phyloP scores from a whole-genome alignment of 2,888 invertebrate genomes.

The Hyposoter didymator region DNA sequence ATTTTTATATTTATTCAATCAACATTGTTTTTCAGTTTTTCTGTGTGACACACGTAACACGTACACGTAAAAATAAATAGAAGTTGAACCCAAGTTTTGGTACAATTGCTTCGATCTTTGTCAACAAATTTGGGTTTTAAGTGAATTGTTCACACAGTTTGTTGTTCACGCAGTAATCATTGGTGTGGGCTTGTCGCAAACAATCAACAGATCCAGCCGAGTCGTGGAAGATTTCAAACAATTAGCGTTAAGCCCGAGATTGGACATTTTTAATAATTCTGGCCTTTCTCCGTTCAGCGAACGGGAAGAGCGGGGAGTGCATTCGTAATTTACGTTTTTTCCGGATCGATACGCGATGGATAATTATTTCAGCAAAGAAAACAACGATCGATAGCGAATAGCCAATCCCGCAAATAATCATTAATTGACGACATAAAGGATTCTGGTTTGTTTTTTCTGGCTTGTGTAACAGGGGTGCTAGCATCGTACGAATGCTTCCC shows the following conservation, averaged over 20 bases:
- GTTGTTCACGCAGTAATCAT: too few species aligned
- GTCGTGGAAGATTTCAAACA: neutral
- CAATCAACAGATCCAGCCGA: too few species aligned
- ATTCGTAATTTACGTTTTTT: neutral
- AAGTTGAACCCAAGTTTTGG: too few species aligned
- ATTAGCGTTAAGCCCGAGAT: neutral
- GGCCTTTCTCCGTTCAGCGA: neutral
- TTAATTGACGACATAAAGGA: neutral
- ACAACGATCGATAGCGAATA: constrained; percentile 33
- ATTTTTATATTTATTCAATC: too few species aligned
- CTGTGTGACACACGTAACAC: too few species aligned
- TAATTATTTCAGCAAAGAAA: constrained; percentile 49
- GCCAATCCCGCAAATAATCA: neutral
- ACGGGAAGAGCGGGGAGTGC: neutral
- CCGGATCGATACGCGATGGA: neutral
- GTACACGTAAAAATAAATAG: too few species aligned
- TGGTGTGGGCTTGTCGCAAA: too few species aligned
- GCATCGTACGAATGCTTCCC: neutral
- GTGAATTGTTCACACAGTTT: too few species aligned
- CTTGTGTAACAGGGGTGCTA: neutral
- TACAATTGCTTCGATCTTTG: too few species aligned
- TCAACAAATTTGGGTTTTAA: too few species aligned
- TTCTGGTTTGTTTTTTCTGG: neutral
- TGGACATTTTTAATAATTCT: neutral
- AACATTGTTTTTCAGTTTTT: too few species aligned